phyloP scores from a whole-genome alignment of 2,888 invertebrate genomes.

The Tribolium freemani region DNA sequence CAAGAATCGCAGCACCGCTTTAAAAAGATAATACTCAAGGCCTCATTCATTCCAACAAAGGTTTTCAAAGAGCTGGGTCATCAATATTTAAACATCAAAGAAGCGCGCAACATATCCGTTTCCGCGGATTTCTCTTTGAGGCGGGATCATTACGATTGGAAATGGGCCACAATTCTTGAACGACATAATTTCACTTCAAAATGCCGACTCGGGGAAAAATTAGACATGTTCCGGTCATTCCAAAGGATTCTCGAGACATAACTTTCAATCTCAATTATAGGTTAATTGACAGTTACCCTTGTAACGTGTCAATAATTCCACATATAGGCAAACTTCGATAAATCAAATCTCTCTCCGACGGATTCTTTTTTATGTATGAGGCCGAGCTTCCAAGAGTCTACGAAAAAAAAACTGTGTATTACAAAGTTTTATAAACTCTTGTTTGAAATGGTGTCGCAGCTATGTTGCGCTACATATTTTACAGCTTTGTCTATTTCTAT shows the following conservation, averaged over 20 bases:
- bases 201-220: conserved; percentile 23
- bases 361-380: conserved; percentile 24
- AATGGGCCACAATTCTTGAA: conserved; percentile 38
- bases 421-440: no score
- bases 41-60: conserved; percentile 46
- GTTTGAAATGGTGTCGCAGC: no score
- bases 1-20: conserved; percentile 15
- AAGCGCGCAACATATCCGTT: conserved; percentile 49
- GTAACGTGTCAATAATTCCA: conserved; percentile 41
- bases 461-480: neutral
- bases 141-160: conserved; percentile 46
- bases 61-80: conserved; percentile 48
- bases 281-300: conserved; percentile 41
- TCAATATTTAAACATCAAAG: conserved; percentile 51
- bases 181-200: conserved; percentile 41
- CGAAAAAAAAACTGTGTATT: no score
- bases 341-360: conserved; percentile 29
- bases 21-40: conserved; percentile 27
- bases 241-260: conserved; percentile 16
- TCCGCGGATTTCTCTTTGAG: conserved; percentile 48
- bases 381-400: no score
- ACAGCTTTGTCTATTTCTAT: neutral
- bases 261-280: conserved; percentile 39
- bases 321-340: conserved; percentile 37
- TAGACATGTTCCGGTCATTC: neutral